Evolutionary conservation across 2,888 invertebrate species (phyloP).

Genomic region (Caenorhabditis afra): DNA sequence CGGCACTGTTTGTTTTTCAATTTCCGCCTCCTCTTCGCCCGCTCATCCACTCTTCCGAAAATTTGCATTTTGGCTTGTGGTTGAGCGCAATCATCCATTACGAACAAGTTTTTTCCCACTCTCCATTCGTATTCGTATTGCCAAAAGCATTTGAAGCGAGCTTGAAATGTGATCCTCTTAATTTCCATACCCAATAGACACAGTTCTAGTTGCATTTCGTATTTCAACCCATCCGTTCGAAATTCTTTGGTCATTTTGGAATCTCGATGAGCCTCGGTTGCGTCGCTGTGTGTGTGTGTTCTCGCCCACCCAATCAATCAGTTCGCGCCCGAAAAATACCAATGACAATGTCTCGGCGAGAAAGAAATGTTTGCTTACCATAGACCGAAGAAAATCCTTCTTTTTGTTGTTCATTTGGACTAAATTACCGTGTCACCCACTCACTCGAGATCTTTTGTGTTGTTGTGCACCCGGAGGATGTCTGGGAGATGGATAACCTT

Average conservation of each 20-base stretch:
- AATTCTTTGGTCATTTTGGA: not conserved
- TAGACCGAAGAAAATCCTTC: conserved; percentile 7
- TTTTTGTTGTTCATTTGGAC: conserved; percentile 16
- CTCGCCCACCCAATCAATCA: conserved; percentile 29
- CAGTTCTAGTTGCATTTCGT: not conserved
- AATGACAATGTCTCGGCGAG: conserved; percentile 13
- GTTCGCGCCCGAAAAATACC: conserved; percentile 23
- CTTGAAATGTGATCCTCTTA: conserved; percentile 11
- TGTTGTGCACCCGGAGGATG: too few relatives aligned
- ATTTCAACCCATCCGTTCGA: not conserved
- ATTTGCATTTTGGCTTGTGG: conserved; percentile 53
- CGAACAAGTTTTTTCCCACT: conserved; percentile 20
- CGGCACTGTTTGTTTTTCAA: conserved; percentile 48
- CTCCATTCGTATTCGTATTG: conserved; percentile 11
- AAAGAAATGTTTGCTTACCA: conserved; percentile 25
- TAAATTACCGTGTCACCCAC: not conserved
- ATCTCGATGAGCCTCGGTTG: conserved; percentile 10
- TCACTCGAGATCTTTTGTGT: too few relatives aligned
- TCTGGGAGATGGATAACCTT: not conserved
- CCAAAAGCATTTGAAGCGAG: not conserved
- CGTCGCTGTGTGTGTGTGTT: conserved; percentile 11
- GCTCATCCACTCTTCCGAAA: conserved; percentile 1
- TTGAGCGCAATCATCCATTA: conserved; percentile 9
- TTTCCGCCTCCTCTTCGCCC: conserved; percentile 9
- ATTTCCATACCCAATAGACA: conserved; percentile 3